Base-by-base conservation (phyloP, 2,888 invertebrate genomes). In the Reticulitermes lucifugus region DNA sequence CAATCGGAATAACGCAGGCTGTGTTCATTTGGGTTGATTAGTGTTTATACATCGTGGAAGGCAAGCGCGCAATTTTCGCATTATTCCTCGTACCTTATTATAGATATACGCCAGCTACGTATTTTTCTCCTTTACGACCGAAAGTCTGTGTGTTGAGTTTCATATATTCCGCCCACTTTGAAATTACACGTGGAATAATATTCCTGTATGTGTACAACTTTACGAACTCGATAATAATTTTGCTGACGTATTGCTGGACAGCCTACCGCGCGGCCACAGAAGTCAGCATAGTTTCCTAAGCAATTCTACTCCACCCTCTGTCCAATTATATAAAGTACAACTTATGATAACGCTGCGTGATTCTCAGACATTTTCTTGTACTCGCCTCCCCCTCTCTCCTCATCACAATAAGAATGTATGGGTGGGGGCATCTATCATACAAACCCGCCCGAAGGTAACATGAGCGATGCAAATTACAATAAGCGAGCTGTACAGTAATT, bases 401-500 rank as follows among this genome's bases (percentile, higher is more conserved):
- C 75, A 79, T 65, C 59, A 84, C 84, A 84, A 84, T 84, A 84
- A 84, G 84, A 84, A 73, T 65, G 65, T 65, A 75, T 75, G 83
- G 83, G 83, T 29, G 83, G 83, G 60, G 51, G 86, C 84, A 86
- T 86, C 86, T 86, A 86, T 86, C 86, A 86, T 86, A 83, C 77
- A 25, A 70, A 79, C 79, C 83, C 71, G 86, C 86, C 86, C 71
- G 70, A 73, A 85, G 87, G 86, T 87, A 85, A 86, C 86, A 86
- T 87, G 87, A 87, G 85, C 87, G 86, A 87, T 87, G 87, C 87
- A 87, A 87, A 87, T 87, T 87, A 87, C 87, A 87, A 87, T 85
- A 87, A 86, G 85, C 85, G 84, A 85, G 65, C 82, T 79, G 84
- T 85, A 82, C 83, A 87, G 87, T 87, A 87, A 87, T 87, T 87